phyloP scores from a whole-genome alignment of 2,888 invertebrate species.

The Brachyptera putata region DNA sequence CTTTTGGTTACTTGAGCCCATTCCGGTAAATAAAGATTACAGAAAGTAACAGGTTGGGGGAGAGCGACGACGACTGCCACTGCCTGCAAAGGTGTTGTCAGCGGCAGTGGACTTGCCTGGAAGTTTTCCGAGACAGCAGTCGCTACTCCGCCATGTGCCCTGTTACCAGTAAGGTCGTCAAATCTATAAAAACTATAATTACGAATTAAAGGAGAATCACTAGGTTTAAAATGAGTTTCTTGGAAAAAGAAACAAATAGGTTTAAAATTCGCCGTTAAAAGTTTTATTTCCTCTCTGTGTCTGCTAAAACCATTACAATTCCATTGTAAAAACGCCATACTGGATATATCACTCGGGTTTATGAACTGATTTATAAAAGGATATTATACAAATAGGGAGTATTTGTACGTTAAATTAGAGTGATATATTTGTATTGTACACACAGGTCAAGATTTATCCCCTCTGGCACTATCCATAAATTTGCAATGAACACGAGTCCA shows the following conservation, averaged over 20 bases:
- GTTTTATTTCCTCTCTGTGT: neutral
- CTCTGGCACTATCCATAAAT: too few relatives aligned
- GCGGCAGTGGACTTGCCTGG: neutral
- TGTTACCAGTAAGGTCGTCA: neutral
- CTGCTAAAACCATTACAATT: neutral
- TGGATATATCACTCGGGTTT: too few relatives aligned
- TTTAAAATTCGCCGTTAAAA: neutral
- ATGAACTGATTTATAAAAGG: too few relatives aligned
- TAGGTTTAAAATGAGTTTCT: neutral
- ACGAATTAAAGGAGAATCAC: neutral
- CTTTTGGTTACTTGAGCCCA: neutral
- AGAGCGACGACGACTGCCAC: neutral
- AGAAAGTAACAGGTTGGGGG: neutral
- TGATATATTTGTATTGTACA: too few relatives aligned
- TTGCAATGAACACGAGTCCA: too few relatives aligned
- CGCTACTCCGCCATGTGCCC: neutral
- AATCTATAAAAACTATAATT: neutral
- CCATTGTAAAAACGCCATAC: slow-evolving; percentile 3
- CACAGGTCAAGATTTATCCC: too few relatives aligned
- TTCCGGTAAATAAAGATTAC: neutral
- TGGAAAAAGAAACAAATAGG: neutral
- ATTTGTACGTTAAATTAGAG: too few relatives aligned
- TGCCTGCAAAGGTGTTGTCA: neutral
- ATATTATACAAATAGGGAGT: too few relatives aligned
- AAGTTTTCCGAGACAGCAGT: neutral